phyloP scores from a whole-genome alignment of 2,113 vertebrate genomes.

The Girardinichthys multiradiatus region DNA sequence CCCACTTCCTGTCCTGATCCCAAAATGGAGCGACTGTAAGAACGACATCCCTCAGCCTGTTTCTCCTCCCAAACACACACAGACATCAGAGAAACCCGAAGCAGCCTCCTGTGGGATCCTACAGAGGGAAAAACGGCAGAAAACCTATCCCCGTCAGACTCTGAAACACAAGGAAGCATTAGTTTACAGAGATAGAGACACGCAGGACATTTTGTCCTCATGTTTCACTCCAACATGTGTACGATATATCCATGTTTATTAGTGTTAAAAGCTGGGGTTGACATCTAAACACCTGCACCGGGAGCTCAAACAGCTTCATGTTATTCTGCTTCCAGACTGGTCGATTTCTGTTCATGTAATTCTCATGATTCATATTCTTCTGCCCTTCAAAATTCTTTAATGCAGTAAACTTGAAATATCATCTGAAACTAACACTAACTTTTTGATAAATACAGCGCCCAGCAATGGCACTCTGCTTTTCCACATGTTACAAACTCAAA shows the following conservation, averaged over 20 bases:
- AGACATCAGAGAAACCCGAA: conserved; percentile 60
- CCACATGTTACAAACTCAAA: background rate
- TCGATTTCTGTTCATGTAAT: too few relatives aligned
- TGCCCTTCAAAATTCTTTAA: too few relatives aligned
- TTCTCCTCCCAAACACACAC: conserved; percentile 16
- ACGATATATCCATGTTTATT: background rate
- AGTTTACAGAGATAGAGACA: conserved; percentile 31
- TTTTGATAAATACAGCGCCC: too few relatives aligned
- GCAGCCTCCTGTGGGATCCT: conserved; percentile 45
- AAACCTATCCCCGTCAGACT: conserved; percentile 53
- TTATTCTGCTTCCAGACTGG: too few relatives aligned
- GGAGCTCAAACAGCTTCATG: too few relatives aligned
- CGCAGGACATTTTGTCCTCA: conserved; percentile 59
- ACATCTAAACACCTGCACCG: background rate
- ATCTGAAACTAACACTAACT: background rate
- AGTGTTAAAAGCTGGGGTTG: background rate
- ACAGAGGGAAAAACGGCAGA: conserved; percentile 55
- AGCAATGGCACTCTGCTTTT: background rate
- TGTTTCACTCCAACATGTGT: conserved; percentile 14
- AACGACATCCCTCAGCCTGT: conserved; percentile 42
- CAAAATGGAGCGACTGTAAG: conserved; percentile 67
- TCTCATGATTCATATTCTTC: too few relatives aligned
- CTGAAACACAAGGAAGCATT: conserved; percentile 58
- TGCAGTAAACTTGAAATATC: too few relatives aligned
- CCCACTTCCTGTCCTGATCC: conserved; percentile 73